Conservation (phyloP, 2,888 invertebrate genomes). For the Dastarcus helophoroides region DNA sequence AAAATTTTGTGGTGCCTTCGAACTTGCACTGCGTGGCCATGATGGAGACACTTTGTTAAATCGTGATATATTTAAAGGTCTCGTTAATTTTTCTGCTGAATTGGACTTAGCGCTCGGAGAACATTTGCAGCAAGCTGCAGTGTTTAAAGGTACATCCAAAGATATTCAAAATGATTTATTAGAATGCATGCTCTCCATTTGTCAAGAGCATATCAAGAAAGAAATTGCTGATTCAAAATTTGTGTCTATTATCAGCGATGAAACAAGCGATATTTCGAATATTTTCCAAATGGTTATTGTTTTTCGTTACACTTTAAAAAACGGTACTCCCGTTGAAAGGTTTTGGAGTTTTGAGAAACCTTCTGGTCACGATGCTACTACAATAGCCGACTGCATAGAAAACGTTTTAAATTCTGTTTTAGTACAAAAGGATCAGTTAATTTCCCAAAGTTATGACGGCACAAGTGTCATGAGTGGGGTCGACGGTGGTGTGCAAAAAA, state of each 20-base stretch:
- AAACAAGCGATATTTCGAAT: not conserved
- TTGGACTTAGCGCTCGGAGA: slow-evolving; percentile 7
- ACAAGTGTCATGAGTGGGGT: slow-evolving; percentile 20
- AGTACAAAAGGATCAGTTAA: not conserved
- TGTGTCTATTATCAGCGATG: not conserved
- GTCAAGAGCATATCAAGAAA: slow-evolving; percentile 12
- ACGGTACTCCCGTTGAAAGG: not conserved
- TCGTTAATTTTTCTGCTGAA: slow-evolving; percentile 12
- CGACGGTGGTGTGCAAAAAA: slow-evolving; percentile 19
- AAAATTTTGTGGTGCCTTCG: slow-evolving; percentile 23
- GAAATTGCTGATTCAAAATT: slow-evolving; percentile 9
- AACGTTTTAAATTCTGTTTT: not conserved
- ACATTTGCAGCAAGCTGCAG: slow-evolving; percentile 7
- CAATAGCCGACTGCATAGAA: not conserved
- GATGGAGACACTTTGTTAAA: slow-evolving; percentile 14
- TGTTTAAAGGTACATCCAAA: slow-evolving; percentile 13
- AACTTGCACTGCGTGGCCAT: slow-evolving; percentile 22
- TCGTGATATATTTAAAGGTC: slow-evolving; percentile 11
- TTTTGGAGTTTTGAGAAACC: not conserved
- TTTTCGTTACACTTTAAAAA: not conserved
- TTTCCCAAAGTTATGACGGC: slow-evolving; percentile 23
- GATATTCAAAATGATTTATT: slow-evolving; percentile 13
- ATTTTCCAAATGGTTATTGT: slow-evolving; percentile 1
- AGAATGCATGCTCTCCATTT: slow-evolving; percentile 12
- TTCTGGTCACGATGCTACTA: not conserved